phyloP scores from a whole-genome alignment of 2,113 vertebrate species.

The Pituophis catenifer region DNA sequence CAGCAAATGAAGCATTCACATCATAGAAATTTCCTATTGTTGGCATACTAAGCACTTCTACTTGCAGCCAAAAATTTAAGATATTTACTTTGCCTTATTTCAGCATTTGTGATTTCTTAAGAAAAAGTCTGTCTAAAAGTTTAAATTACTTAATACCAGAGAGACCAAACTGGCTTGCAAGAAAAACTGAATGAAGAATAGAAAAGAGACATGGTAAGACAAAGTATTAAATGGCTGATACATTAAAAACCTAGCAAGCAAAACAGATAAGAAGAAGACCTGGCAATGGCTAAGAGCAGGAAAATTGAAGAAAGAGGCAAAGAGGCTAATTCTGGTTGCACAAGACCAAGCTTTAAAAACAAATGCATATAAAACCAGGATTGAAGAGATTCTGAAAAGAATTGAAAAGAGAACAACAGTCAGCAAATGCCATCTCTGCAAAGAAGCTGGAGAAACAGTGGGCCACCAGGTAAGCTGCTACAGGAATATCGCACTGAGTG shows the following conservation, averaged over 20 bases:
- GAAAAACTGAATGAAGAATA: not conserved
- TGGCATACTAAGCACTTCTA: not conserved
- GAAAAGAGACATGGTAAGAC: not conserved
- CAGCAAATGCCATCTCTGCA: not conserved
- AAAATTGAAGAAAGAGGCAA: not conserved
- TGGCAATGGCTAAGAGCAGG: not conserved
- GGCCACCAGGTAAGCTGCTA: not conserved
- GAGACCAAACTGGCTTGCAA: not conserved
- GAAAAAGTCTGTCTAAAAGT: not conserved
- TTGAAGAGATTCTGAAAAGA: not conserved
- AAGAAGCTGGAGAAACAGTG: not conserved
- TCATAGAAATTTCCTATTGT: not conserved
- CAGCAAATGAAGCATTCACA: not conserved
- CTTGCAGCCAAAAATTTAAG: not conserved
- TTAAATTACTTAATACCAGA: not conserved
- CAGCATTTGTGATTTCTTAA: not conserved
- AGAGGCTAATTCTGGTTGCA: not conserved
- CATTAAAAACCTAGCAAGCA: not conserved
- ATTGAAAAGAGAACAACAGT: not conserved
- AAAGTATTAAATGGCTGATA: not conserved
- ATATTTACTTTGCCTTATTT: not conserved
- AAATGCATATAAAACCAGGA: not conserved
- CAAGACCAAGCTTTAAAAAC: not conserved
- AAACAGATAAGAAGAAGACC: not conserved
- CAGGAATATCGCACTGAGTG: not conserved